Evolutionary conservation across 2,888 invertebrate species (phyloP), one percentile per base, ranked within the genome.

Genomic region (Tyria jacobaeae): DNA sequence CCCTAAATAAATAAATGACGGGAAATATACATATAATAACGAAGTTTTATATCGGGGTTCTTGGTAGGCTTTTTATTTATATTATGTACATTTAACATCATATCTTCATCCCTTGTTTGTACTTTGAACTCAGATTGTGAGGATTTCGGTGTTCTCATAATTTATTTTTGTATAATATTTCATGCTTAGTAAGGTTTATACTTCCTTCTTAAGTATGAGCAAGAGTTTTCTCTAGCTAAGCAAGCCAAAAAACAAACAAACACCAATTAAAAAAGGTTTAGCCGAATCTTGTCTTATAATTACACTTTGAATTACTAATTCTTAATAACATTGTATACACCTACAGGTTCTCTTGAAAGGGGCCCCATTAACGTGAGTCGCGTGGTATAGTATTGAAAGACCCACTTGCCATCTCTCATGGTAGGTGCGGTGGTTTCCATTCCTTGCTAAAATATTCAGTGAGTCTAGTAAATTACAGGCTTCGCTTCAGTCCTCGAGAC

Each of bases 381-480:
- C 58, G 73, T 78, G 76, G 67, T 64, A 62, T 64, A 69, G 64
- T 51, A 62, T 67, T 64, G 62, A 62, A 60, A 66, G 71, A 60
- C 75, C 68, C 79, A 76, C 76, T 76, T 79, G 82, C 76, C 76
- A 68, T 69, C 62, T 76, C 71, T 66, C 68, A 72, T 69, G 68
- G 60, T 59, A 62, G 62, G 57, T 55, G 70, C 50, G 67, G 76
- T 78, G 78, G 81, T 90, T 90, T 91, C 81, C 89, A 91, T 31
- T 31, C 27, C 75, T 71, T 72, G 73, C 82, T 92, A 88, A 92
- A 93, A 92, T 92, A 91, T 94, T 90, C 74, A 93, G 84, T 82
- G 85, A 83, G 75, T 80, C 81, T 72, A 80, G 81, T 80, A 92
- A 93, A 94, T 93, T 89, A 94, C 85, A 89, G 90, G 84, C 85